Conservation (phyloP, 2,113 vertebrate species). For the Corythaixoides concolor region DNA sequence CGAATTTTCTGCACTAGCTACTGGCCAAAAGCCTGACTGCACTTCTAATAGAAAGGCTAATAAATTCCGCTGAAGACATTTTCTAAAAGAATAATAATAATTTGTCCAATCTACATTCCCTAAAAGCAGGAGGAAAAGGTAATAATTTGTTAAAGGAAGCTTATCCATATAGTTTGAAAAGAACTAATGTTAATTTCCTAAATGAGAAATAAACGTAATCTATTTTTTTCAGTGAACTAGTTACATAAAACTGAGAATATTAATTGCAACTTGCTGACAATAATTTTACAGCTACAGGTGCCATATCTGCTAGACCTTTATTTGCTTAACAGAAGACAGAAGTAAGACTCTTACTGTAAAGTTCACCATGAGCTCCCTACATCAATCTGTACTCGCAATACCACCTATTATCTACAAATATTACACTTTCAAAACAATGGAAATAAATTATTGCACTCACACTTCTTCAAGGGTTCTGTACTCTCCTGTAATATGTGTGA, state of each 20-base stretch:
- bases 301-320: background rate
- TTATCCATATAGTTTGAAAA: background rate
- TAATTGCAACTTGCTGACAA: background rate
- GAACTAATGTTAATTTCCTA: background rate
- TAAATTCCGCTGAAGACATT: background rate
- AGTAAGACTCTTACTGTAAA: background rate
- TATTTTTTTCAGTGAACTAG: background rate
- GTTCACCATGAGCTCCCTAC: background rate
- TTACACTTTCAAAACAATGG: background rate
- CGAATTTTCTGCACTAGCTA: background rate
- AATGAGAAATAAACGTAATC: background rate
- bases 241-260: background rate
- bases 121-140: background rate
- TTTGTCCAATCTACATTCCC: background rate
- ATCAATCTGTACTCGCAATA: background rate
- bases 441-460: background rate
- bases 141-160: background rate
- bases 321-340: background rate
- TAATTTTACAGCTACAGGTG: background rate
- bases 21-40: background rate
- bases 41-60: background rate
- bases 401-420: background rate
- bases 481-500: background rate
- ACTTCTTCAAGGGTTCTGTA: background rate
- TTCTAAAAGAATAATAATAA: background rate